Evolutionary conservation across 2,797 vertebrate genomes (phyloP).

Genomic region (Heliangelus exortis): DNA sequence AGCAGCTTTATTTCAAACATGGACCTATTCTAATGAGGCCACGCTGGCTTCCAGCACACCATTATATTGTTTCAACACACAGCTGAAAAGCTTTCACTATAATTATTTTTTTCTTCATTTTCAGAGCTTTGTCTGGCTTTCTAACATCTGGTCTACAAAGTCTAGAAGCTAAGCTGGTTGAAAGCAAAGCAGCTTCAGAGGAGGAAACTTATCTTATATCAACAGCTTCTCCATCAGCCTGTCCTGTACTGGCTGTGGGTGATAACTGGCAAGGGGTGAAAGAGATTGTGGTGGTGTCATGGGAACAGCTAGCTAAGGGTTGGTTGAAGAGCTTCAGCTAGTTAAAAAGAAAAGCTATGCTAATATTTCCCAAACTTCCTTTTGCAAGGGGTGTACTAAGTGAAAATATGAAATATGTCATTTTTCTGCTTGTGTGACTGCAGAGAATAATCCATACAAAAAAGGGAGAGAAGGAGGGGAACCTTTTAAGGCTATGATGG

Average conservation of each 20-base stretch:
- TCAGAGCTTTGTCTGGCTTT: neutral
- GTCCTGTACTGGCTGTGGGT: neutral
- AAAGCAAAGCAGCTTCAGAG: conserved; percentile 8
- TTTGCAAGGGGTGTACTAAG: neutral
- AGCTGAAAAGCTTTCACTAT: neutral
- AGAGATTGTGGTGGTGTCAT: neutral
- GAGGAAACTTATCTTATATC: neutral
- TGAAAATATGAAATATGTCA: neutral
- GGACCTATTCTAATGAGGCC: conserved; percentile 10
- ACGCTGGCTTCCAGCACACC: neutral
- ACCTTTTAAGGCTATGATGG: neutral
- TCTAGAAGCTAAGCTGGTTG: neutral
- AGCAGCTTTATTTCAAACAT: conserved; percentile 19
- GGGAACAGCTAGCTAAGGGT: neutral
- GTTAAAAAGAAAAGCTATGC: neutral
- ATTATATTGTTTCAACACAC: neutral
- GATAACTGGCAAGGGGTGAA: neutral
- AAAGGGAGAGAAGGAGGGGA: neutral
- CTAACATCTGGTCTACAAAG: neutral
- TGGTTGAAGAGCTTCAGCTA: neutral
- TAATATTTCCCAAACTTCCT: neutral
- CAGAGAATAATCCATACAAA: neutral
- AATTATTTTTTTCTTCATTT: neutral
- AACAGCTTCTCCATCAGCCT: neutral
- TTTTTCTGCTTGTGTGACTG: fast-evolving